Conservation (phyloP, 2,888 invertebrate species). For the Drosophila stalkeri region DNA sequence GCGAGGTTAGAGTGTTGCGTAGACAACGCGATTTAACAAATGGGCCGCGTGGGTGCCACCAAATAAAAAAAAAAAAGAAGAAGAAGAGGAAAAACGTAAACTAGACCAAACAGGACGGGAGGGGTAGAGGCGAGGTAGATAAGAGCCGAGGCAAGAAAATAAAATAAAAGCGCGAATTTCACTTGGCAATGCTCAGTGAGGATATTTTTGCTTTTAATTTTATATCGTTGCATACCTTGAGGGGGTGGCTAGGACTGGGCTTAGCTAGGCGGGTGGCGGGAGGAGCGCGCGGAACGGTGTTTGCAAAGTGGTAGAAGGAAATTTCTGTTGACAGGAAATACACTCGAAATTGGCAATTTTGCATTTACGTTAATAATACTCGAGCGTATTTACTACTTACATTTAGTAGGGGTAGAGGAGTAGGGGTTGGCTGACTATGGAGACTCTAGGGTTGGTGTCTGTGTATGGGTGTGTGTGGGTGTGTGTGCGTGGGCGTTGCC, state of each 20-base stretch:
- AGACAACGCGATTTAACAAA: conserved; percentile 58
- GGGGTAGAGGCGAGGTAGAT: not conserved
- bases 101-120: conserved; percentile 15
- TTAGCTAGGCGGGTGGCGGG: not conserved
- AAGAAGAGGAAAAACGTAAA: conserved; percentile 1
- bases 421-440: not conserved
- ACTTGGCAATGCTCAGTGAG: conserved; percentile 28
- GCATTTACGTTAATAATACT: conserved; percentile 85
- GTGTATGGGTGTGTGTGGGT: conserved; percentile 4
- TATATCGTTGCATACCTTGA: conserved; percentile 62
- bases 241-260: not conserved
- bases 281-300: not conserved
- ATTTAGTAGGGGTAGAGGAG: conserved; percentile 22
- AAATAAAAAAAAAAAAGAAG: conserved; percentile 15
- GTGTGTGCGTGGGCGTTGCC: conserved; percentile 38
- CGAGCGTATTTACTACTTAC: conserved; percentile 83
- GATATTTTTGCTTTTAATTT: conserved; percentile 71
- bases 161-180: conserved; percentile 42
- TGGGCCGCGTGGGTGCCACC: conserved; percentile 70
- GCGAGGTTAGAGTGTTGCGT: conserved; percentile 49
- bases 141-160: conserved; percentile 8
- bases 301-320: conserved; percentile 58
- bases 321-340: conserved; percentile 85
- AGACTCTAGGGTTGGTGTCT: not conserved
- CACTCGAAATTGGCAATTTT: conserved; percentile 85